Conservation (phyloP, 2,888 invertebrate species). For the Steinernema carpocapsae region DNA sequence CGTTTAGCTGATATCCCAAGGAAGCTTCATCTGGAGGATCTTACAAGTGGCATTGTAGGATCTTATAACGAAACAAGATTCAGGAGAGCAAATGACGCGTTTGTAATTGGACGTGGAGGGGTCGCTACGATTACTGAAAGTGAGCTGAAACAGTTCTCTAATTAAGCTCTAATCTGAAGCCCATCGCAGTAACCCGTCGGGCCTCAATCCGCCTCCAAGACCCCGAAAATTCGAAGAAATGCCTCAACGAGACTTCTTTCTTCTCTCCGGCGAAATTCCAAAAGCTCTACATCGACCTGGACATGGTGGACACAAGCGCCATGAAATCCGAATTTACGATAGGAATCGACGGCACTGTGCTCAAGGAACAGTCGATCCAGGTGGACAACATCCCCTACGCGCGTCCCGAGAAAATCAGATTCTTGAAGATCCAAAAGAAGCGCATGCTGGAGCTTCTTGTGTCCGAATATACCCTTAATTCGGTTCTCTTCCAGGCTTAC, state of each 20-base stretch:
- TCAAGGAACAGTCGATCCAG: slow-evolving; percentile 37
- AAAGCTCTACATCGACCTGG: slow-evolving; percentile 44
- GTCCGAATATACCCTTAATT: slow-evolving; percentile 46
- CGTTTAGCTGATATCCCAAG: slow-evolving; percentile 44
- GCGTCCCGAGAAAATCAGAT: slow-evolving; percentile 10
- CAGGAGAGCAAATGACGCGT: neutral
- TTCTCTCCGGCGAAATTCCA: slow-evolving; percentile 10
- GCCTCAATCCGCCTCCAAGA: slow-evolving; percentile 16
- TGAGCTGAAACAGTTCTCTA: slow-evolving; percentile 26
- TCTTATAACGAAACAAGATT: neutral
- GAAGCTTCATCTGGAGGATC: slow-evolving; percentile 40
- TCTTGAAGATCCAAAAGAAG: slow-evolving; percentile 17
- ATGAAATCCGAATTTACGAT: slow-evolving; percentile 46
- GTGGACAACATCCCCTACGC: slow-evolving; percentile 34
- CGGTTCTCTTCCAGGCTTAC: slow-evolving; percentile 48
- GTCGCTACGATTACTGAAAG: slow-evolving; percentile 42
- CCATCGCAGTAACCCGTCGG: neutral
- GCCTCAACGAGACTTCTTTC: slow-evolving; percentile 10
- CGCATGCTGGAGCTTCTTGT: slow-evolving; percentile 46
- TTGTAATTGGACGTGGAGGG: slow-evolving; percentile 15
- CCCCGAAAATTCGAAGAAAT: neutral
- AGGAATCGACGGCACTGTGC: slow-evolving; percentile 42
- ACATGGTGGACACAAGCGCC: slow-evolving; percentile 50
- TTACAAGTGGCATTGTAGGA: slow-evolving; percentile 1
- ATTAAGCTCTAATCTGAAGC: too few relatives aligned